These are phyloP conservation scores for Dexiosoma caninum DNA, from an alignment of 2,888 invertebrate species.

Conservation along the genomic window DNA sequence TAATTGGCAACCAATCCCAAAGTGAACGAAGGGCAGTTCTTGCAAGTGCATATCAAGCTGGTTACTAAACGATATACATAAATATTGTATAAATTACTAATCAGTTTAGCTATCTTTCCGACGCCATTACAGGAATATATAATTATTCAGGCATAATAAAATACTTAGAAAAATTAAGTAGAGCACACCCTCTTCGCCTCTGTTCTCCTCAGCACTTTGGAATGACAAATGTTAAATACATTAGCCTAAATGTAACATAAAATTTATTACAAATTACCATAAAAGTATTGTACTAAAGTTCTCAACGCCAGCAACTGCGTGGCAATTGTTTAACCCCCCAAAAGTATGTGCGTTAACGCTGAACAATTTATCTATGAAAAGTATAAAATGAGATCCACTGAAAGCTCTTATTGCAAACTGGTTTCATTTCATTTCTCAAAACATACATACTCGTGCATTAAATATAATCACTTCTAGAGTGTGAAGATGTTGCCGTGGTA, in stretches of 20 bases:
- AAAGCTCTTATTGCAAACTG: constrained; percentile 43
- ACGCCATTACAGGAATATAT: too few relatives aligned
- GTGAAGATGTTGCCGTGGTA: neutral
- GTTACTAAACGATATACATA: too few relatives aligned
- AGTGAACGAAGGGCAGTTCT: too few relatives aligned
- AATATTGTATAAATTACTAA: too few relatives aligned
- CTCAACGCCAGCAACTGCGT: neutral
- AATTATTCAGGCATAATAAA: too few relatives aligned
- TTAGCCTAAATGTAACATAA: neutral
- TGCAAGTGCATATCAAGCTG: too few relatives aligned
- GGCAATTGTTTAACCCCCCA: neutral
- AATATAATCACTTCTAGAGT: constrained; percentile 18
- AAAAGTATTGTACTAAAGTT: neutral
- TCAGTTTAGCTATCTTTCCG: too few relatives aligned
- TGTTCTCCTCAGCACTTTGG: neutral
- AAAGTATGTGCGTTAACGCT: constrained; percentile 13
- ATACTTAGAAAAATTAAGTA: neutral
- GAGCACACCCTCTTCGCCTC: neutral
- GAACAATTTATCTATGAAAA: constrained; percentile 8
- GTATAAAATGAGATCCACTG: constrained; percentile 18
- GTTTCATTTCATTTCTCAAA: constrained; percentile 42
- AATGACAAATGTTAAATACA: neutral
- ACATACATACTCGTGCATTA: constrained; percentile 27
- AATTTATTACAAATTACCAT: neutral
- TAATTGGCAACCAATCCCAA: too few relatives aligned